phyloP scores from a whole-genome alignment of 1,140 invertebrate genomes.

The Pseudomyrmex gracilis region DNA sequence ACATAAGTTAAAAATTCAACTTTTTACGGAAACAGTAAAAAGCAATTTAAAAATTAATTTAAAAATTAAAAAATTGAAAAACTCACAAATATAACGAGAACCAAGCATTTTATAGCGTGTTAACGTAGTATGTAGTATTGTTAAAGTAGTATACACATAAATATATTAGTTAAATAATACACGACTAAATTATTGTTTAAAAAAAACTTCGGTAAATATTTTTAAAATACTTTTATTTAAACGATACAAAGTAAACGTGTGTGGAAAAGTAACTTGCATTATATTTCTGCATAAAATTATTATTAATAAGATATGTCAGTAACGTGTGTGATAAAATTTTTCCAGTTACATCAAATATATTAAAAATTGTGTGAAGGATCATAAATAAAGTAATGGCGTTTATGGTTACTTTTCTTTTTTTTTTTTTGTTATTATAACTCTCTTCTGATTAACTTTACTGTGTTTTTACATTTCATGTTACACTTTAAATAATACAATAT shows the following conservation, averaged over 20 bases:
- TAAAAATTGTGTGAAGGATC: slow-evolving; percentile 29
- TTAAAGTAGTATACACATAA: neutral
- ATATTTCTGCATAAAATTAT: slow-evolving; percentile 9
- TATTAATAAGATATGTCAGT: slow-evolving; percentile 4
- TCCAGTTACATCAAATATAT: slow-evolving; percentile 18
- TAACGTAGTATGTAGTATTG: neutral
- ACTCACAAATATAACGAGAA: neutral
- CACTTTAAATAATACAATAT: slow-evolving; percentile 50
- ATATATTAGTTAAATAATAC: slow-evolving; percentile 15
- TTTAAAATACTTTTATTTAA: slow-evolving; percentile 41
- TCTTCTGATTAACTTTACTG: slow-evolving; percentile 40
- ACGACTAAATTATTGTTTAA: neutral
- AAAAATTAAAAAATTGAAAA: slow-evolving; percentile 8
- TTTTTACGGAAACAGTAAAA: neutral
- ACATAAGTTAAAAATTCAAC: neutral
- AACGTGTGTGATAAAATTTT: neutral
- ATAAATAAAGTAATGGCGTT: slow-evolving; percentile 17
- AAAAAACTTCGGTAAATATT: neutral
- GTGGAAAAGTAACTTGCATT: slow-evolving; percentile 3
- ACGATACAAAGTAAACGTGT: slow-evolving; percentile 32
- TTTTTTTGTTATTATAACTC: slow-evolving; percentile 14
- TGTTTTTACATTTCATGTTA: slow-evolving; percentile 53
- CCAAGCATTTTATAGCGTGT: neutral
- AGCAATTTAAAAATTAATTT: neutral
- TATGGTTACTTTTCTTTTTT: slow-evolving; percentile 1